Evolutionary conservation across 1,140 invertebrate genomes (phyloP), one percentile per base, ranked within the genome.

Genomic region (Monochamus saltuarius): DNA sequence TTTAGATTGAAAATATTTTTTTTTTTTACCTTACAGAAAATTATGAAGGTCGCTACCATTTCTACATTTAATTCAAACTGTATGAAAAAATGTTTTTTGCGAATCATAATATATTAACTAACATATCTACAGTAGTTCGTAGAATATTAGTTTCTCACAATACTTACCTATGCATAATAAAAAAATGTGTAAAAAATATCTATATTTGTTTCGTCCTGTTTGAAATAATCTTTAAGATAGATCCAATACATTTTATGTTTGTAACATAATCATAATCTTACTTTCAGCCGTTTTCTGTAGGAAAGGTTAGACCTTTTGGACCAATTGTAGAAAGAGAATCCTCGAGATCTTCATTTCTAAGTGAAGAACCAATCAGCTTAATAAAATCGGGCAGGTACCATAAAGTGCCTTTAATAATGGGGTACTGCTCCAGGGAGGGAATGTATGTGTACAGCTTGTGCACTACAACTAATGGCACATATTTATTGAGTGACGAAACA

Each of bases 331-430:
- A 84, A 77, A 73, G 77, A 37, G 65, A 75, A 14, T 17, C 49
- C 9, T 39, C 43, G 10, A 73, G 79, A 38, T 72, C 47, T 19
- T 34, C 77, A 34, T 75, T 85, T 29, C 66, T 84, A 7, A 76
- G 78, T 1, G 65, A 78, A 63, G 61, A 77, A 13, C 81, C 82
- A 1, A 74, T 82, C 51, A 73, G 80, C 4, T 65, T 81, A 0
- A 56, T 82, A 0, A 60, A 57, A 17, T 61, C 70, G 11, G 67
- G 67, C 16, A 66, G 75, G 51, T 68, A 78, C 62, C 73, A 79
- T 76, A 58, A 72, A 75, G 74, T 83, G 3, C 80, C 82, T 4
- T 61, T 82, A 4, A 80, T 84, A 74, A 80, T 83, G 10, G 82
- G 82, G n/a, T 82, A 78, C 64, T 81, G 59, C 14, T 65, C 64